These are phyloP conservation scores for Dolichotis patagonum DNA, from an alignment of 2,113 vertebrate species.

Conservation along the genomic window DNA sequence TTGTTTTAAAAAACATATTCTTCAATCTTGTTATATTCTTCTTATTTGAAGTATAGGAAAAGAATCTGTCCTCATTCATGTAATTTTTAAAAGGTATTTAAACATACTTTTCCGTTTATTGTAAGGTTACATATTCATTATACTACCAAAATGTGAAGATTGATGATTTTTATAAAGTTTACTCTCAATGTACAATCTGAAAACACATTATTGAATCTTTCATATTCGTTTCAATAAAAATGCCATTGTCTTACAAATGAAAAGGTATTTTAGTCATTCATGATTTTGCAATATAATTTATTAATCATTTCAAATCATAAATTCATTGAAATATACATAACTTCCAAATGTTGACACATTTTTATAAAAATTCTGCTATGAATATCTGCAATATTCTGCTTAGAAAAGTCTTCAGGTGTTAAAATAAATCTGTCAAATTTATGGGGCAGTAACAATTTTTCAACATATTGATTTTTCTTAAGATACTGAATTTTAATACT, in stretches of 20 bases:
- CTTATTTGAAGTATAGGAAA: not conserved
- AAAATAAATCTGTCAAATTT: not conserved
- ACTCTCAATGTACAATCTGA: not conserved
- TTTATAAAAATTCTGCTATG: not conserved
- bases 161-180: not conserved
- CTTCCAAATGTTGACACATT: not conserved
- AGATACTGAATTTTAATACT: not conserved
- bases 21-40: not conserved
- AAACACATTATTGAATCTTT: not conserved
- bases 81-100: not conserved
- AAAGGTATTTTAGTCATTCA: not conserved
- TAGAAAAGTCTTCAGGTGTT: not conserved
- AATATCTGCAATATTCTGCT: not conserved
- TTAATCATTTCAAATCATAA: not conserved
- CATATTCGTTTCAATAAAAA: not conserved
- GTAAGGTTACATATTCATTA: not conserved
- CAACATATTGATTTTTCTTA: not conserved
- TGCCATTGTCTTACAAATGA: not conserved
- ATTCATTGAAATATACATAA: not conserved
- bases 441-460: not conserved
- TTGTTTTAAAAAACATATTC: not conserved
- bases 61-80: not conserved
- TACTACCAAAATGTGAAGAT: not conserved
- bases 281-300: not conserved
- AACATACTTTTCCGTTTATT: not conserved